Evolutionary conservation across 2,888 invertebrate species (phyloP).

Genomic region (Neocrepidodera transversa): DNA sequence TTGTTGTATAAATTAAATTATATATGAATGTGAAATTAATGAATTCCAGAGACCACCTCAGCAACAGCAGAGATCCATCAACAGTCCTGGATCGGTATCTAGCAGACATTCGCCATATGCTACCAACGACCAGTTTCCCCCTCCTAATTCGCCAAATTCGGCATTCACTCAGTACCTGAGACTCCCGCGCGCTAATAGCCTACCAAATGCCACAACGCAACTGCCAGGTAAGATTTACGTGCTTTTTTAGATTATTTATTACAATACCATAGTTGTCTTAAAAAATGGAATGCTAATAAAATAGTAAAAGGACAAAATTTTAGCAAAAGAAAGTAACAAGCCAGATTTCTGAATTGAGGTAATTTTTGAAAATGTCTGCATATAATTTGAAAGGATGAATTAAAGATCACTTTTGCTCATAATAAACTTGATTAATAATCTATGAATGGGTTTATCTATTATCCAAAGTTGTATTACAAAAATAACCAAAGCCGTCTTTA

Average conservation of each 20-base stretch:
- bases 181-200: constrained; percentile 67
- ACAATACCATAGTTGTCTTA: neutral
- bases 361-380: too few relatives aligned
- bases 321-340: too few relatives aligned
- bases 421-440: too few relatives aligned
- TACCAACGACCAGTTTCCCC: constrained; percentile 63
- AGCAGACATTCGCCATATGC: constrained; percentile 65
- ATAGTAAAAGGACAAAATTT: too few relatives aligned
- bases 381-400: too few relatives aligned
- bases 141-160: constrained; percentile 63
- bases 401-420: too few relatives aligned
- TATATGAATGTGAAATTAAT: neutral
- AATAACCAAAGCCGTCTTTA: too few relatives aligned
- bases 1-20: too few relatives aligned
- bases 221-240: constrained; percentile 63
- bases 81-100: constrained; percentile 63
- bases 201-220: constrained; percentile 65
- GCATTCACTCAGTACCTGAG: constrained; percentile 64
- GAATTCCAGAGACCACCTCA: constrained; percentile 48
- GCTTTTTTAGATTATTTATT: neutral
- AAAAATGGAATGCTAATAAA: neutral
- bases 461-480: too few relatives aligned
- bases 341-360: too few relatives aligned
- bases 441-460: too few relatives aligned
- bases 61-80: constrained; percentile 59